A percentile compares a stretch with the other conserved stretches of the same genome.
Evolutionary conservation across 2,888 invertebrate species (phyloP).

Genomic region (Lepidocyrtinus sp.): DNA sequence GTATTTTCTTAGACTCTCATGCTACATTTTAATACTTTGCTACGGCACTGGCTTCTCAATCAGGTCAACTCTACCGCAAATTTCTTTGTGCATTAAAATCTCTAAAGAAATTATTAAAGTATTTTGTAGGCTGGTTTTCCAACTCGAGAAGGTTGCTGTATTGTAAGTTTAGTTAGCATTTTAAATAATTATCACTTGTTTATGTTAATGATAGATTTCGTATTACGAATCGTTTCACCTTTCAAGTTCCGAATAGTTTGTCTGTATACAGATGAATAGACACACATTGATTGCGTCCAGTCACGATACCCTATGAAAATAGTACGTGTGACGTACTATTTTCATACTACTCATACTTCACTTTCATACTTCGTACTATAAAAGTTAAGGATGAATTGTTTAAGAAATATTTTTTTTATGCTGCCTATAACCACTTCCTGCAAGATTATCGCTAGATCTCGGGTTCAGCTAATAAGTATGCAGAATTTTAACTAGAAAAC

Average conservation of each 20-base stretch:
- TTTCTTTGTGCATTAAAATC: neutral
- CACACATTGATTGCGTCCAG: neutral
- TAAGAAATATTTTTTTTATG: too few relatives aligned
- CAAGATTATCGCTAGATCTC: slow-evolving; percentile 20
- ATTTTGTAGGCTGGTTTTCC: neutral
- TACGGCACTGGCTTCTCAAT: slow-evolving; percentile 1
- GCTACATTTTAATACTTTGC: slow-evolving; percentile 2
- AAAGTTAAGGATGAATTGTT: too few relatives aligned
- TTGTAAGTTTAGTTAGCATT: slow-evolving; percentile 1
- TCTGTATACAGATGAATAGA: neutral
- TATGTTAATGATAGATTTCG: slow-evolving; percentile 14
- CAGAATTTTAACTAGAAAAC: slow-evolving; percentile 19
- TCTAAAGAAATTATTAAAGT: neutral
- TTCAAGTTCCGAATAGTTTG: neutral
- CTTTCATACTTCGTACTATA: too few relatives aligned
- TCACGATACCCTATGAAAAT: neutral
- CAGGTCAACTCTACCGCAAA: neutral
- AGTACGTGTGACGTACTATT: neutral
- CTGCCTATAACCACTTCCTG: slow-evolving; percentile 38
- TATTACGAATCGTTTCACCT: neutral
- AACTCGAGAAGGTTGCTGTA: neutral
- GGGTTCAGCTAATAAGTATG: slow-evolving; percentile 39
- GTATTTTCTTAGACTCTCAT: slow-evolving; percentile 25
- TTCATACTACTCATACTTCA: neutral
- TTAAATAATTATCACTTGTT: slow-evolving; percentile 13